Evolutionary conservation across 2,113 vertebrate species (phyloP).

Genomic region (Serinus canaria): DNA sequence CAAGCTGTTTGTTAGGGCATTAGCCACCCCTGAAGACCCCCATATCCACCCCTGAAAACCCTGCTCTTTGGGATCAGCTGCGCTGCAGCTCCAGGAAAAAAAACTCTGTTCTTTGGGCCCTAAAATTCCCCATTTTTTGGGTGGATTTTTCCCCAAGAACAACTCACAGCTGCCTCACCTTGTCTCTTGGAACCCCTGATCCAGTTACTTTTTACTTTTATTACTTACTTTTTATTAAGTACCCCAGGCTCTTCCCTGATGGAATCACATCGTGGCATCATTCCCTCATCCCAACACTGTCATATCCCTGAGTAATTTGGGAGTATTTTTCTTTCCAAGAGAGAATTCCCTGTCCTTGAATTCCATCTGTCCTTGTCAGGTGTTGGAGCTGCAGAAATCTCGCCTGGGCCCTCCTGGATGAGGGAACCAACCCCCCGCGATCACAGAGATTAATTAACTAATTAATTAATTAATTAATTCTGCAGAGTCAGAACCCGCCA

Average conservation of each 20-base stretch:
- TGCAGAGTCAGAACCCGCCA: not conserved
- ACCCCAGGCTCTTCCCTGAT: not conserved
- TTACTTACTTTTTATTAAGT: not conserved
- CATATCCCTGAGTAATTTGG: not conserved
- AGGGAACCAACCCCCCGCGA: not conserved
- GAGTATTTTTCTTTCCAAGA: not conserved
- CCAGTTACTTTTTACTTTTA: too few species aligned
- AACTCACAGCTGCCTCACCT: rapidly evolving
- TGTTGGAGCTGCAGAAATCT: not conserved
- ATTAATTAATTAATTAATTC: not conserved
- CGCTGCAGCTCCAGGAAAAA: rapidly evolving
- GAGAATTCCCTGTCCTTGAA: not conserved
- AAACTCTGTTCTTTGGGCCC: rapidly evolving
- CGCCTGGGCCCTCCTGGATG: not conserved
- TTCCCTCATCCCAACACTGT: not conserved
- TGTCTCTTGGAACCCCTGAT: not conserved
- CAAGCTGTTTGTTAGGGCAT: not conserved
- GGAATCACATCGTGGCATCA: not conserved
- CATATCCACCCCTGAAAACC: not conserved
- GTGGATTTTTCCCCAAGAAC: not conserved
- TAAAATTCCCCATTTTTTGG: not conserved
- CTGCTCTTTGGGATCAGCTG: rapidly evolving
- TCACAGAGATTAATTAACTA: too few species aligned
- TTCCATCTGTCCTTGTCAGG: not conserved
- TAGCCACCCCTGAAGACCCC: not conserved